These are phyloP conservation scores for Ericerus pela DNA, from an alignment of 1,140 invertebrate species.

Conservation along the genomic window DNA sequence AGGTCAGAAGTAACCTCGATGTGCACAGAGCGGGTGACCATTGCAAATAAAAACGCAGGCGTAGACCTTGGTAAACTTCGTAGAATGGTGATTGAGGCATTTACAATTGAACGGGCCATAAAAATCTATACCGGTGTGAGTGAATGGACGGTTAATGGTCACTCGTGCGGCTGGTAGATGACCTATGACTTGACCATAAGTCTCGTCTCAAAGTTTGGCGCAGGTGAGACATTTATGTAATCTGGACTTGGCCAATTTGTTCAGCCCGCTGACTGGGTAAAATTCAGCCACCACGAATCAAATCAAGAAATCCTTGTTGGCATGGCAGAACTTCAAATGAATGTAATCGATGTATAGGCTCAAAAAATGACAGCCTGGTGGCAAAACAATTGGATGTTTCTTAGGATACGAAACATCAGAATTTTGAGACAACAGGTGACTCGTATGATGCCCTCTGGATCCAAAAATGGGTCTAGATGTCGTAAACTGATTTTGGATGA, in stretches of 20 bases:
- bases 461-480: too few relatives aligned
- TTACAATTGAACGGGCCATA: conserved; percentile 18
- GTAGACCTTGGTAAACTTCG: conserved; percentile 8
- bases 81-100: not conserved
- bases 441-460: not conserved
- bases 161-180: conserved; percentile 18
- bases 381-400: not conserved
- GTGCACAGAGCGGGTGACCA: conserved; percentile 23
- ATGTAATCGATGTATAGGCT: not conserved
- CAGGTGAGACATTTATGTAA: not conserved
- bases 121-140: conserved; percentile 19
- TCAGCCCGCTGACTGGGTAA: not conserved
- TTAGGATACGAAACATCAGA: not conserved
- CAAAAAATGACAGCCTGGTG: not conserved
- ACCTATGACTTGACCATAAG: conserved; percentile 17
- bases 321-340: conserved; percentile 13
- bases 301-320: not conserved
- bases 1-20: conserved; percentile 23
- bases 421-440: not conserved
- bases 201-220: not conserved
- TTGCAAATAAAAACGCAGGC: conserved; percentile 25
- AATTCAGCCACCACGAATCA: too few relatives aligned
- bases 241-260: not conserved
- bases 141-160: conserved; percentile 14
- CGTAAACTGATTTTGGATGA: too few relatives aligned